Conservation (phyloP, 2,113 vertebrate species). For the Sterrhoptilus dennistouni region DNA sequence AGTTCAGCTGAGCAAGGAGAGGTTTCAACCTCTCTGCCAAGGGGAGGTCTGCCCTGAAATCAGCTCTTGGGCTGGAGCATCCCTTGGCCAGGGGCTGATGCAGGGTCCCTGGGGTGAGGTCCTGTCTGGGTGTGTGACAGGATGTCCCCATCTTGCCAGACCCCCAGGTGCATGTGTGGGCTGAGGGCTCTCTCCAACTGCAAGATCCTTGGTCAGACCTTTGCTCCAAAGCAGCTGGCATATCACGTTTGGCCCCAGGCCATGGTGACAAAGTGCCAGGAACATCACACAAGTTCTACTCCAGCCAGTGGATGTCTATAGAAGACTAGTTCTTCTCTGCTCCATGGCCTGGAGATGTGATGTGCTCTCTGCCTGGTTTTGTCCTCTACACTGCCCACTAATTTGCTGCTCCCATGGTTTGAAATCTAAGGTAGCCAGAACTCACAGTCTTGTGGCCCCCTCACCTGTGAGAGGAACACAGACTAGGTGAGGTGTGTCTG, state of each 20-base stretch:
- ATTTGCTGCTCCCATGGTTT: not conserved
- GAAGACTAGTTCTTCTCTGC: not conserved
- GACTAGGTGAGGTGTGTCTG: not conserved
- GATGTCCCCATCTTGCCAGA: not conserved
- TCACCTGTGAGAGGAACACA: not conserved
- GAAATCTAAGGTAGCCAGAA: not conserved
- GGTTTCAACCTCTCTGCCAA: not conserved
- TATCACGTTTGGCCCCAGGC: rapidly evolving
- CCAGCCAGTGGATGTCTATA: not conserved
- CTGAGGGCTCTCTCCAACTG: rapidly evolving
- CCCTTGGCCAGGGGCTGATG: rapidly evolving
- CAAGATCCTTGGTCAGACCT: rapidly evolving
- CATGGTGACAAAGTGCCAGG: rapidly evolving
- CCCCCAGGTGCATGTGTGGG: not conserved
- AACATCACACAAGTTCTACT: rapidly evolving
- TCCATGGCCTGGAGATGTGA: not conserved
- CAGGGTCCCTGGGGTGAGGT: not conserved
- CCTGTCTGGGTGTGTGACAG: not conserved
- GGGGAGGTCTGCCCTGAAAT: not conserved
- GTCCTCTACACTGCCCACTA: rapidly evolving
- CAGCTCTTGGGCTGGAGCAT: rapidly evolving
- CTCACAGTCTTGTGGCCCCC: rapidly evolving
- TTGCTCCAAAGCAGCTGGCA: rapidly evolving
- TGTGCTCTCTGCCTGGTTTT: not conserved
- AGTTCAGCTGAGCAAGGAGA: not conserved